Conservation (phyloP, 2,113 vertebrate genomes). For the Anhinga anhinga region DNA sequence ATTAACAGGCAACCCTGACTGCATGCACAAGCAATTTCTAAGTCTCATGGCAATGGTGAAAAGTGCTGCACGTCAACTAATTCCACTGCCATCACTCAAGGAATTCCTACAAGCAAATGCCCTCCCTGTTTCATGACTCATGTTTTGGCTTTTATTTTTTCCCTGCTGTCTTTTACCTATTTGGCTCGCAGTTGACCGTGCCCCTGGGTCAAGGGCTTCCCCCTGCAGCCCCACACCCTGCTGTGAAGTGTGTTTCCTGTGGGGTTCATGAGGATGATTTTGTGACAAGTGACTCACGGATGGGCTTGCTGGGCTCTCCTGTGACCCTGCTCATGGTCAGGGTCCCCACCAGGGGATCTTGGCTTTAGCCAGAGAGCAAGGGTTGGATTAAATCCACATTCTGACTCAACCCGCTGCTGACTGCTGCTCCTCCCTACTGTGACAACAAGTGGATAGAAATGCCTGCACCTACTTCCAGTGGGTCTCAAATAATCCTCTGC, state of each 20-base stretch:
- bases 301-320: not conserved
- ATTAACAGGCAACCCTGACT: not conserved
- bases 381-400: slow-evolving; percentile 19
- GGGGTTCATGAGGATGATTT: not conserved
- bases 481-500: not conserved
- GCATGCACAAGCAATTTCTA: rapidly evolving
- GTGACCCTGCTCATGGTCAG: rapidly evolving
- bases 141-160: not conserved
- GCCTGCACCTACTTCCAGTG: not conserved
- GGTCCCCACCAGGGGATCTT: not conserved
- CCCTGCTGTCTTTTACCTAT: not conserved
- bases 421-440: not conserved
- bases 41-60: not conserved
- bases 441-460: not conserved
- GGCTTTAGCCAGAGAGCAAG: not conserved
- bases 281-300: not conserved
- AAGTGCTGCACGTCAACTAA: not conserved
- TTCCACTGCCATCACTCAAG: not conserved
- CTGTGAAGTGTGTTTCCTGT: not conserved
- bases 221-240: not conserved
- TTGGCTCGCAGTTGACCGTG: rapidly evolving
- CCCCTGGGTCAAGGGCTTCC: not conserved
- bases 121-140: not conserved
- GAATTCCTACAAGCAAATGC: not conserved
- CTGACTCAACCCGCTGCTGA: not conserved